phyloP scores from a whole-genome alignment of 2,888 invertebrate species.

The Alentia gelatinosa region DNA sequence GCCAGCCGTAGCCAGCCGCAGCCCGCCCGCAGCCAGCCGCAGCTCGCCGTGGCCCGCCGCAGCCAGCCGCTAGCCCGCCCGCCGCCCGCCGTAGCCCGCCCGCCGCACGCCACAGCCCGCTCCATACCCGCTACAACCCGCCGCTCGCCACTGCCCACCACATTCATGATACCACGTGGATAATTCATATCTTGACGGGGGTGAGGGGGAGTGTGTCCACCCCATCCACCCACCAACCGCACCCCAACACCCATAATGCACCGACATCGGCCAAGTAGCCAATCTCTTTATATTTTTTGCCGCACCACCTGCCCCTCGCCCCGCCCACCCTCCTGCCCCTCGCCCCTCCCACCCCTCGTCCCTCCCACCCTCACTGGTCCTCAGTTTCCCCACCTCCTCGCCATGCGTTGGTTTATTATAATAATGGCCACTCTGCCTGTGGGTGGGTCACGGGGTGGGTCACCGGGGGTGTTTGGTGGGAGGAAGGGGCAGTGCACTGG shows the following conservation, averaged over 20 bases:
- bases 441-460: background rate
- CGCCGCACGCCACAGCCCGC: no score
- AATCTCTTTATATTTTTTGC: no score
- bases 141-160: no score
- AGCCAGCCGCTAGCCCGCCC: no score
- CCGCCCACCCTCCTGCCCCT: no score
- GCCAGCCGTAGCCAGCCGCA: no score
- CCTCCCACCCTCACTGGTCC: background rate
- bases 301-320: background rate
- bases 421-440: background rate
- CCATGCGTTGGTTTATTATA: background rate
- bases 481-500: background rate
- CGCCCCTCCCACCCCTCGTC: no score
- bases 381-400: background rate
- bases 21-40: no score
- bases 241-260: background rate
- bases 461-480: no score
- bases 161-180: conserved; percentile 23
- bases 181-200: conserved; percentile 22
- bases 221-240: background rate
- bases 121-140: no score
- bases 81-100: no score
- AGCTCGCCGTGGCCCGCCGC: no score
- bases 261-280: background rate
- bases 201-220: background rate